phyloP scores from a whole-genome alignment of 2,797 vertebrate species.

The Sebastes elongatus region DNA sequence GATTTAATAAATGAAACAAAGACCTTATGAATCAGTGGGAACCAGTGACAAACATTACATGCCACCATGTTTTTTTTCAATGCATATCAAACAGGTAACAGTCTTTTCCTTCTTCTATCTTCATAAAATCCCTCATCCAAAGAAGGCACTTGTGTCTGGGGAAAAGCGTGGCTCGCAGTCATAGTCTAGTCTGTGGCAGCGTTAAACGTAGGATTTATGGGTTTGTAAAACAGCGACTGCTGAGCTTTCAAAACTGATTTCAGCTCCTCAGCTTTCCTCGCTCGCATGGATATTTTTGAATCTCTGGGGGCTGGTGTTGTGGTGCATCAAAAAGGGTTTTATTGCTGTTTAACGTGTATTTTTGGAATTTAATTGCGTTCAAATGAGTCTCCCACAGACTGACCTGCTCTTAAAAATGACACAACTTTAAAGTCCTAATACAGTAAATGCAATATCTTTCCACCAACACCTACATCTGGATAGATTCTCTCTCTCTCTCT shows the following conservation, averaged over 20 bases:
- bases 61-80: background rate
- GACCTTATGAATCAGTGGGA: background rate
- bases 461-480: background rate
- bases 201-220: conserved; percentile 53
- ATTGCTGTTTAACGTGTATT: conserved; percentile 28
- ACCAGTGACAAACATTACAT: background rate
- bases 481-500: background rate
- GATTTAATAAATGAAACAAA: conserved; percentile 40
- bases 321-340: conserved; percentile 11
- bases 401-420: background rate
- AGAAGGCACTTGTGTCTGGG: conserved; percentile 2
- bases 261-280: conserved; percentile 20
- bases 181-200: conserved; percentile 20
- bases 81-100: background rate
- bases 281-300: conserved; percentile 33
- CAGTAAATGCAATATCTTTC: conserved; percentile 10
- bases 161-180: background rate
- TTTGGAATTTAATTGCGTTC: conserved; percentile 32
- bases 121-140: background rate
- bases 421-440: background rate
- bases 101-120: background rate
- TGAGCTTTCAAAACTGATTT: conserved; percentile 59
- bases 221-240: conserved; percentile 36
- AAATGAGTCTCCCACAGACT: conserved; percentile 20
- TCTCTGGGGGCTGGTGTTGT: conserved; percentile 27